Conservation (phyloP, 2,113 vertebrate species). For the Atractosteus spatula region DNA sequence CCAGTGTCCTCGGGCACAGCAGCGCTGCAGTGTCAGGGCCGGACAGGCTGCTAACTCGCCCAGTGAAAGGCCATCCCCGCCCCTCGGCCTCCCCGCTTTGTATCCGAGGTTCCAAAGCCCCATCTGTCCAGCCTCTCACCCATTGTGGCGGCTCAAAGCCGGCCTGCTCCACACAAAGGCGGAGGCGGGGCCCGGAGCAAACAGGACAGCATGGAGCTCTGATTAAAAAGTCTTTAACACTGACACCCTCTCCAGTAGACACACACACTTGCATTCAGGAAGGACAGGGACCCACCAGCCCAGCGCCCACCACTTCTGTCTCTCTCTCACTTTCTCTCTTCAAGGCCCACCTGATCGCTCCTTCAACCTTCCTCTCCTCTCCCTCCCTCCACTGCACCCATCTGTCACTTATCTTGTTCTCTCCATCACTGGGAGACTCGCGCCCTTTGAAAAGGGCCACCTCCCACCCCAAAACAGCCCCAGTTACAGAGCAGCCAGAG, state of each 20-base stretch:
- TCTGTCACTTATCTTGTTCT: neutral
- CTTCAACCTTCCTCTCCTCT: constrained; percentile 15
- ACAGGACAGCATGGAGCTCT: constrained; percentile 74
- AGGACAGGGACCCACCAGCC: too few species aligned
- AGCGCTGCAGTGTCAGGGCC: neutral
- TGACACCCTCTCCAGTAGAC: constrained; percentile 54
- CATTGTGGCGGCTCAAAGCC: constrained; percentile 68
- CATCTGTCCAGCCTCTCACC: constrained; percentile 73
- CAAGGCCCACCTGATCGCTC: too few species aligned
- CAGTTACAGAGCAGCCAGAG: too few species aligned
- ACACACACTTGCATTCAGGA: constrained; percentile 48
- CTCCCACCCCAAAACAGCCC: too few species aligned
- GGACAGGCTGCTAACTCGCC: constrained; percentile 32
- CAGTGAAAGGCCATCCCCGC: constrained; percentile 55
- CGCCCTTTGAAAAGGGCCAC: too few species aligned
- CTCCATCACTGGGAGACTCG: neutral
- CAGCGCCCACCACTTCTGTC: too few species aligned
- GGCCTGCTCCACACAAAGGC: constrained; percentile 67
- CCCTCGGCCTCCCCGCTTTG: constrained; percentile 58
- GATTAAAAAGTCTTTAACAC: constrained; percentile 80
- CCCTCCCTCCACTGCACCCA: constrained; percentile 7
- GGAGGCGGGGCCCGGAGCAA: constrained; percentile 66
- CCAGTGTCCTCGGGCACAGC: too few species aligned
- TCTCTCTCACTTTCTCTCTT: too few species aligned
- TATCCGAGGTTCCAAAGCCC: constrained; percentile 61